Conservation (phyloP, 1,140 invertebrate species). For the Diorhabda carinulata region DNA sequence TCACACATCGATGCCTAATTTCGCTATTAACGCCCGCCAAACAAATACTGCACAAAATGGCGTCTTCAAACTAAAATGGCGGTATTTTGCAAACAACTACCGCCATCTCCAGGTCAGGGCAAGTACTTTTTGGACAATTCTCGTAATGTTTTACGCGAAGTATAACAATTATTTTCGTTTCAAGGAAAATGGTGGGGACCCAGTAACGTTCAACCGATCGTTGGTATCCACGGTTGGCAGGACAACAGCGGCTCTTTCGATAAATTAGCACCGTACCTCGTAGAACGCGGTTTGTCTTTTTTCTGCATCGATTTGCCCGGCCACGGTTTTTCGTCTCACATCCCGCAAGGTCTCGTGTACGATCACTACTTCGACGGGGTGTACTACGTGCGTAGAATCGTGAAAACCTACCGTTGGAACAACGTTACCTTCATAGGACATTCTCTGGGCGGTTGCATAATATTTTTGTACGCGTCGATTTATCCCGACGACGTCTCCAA, state of each 20-base stretch:
- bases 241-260: constrained; percentile 89
- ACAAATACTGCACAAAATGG: too few relatives aligned
- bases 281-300: constrained; percentile 55
- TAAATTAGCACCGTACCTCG: constrained; percentile 67
- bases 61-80: too few relatives aligned
- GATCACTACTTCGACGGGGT: constrained; percentile 76
- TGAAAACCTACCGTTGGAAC: constrained; percentile 74
- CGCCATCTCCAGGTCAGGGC: too few relatives aligned
- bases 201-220: constrained; percentile 62
- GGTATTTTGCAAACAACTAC: too few relatives aligned
- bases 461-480: constrained; percentile 73
- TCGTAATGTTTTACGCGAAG: too few relatives aligned
- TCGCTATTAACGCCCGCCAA: too few relatives aligned
- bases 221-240: constrained; percentile 84
- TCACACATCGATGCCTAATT: too few relatives aligned
- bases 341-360: constrained; percentile 64
- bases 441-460: constrained; percentile 74
- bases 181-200: constrained; percentile 76
- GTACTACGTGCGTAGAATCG: constrained; percentile 66
- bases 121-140: too few relatives aligned
- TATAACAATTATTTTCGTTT: too few relatives aligned
- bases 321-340: constrained; percentile 77
- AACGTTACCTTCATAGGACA: constrained; percentile 75
- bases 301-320: constrained; percentile 75
- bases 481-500: constrained; percentile 70